Percentiles rank a stretch among this genome's conserved stretches.
These are phyloP conservation scores for Phyto melanocephala DNA, from an alignment of 2,888 invertebrate genomes.

Conservation along the genomic window DNA sequence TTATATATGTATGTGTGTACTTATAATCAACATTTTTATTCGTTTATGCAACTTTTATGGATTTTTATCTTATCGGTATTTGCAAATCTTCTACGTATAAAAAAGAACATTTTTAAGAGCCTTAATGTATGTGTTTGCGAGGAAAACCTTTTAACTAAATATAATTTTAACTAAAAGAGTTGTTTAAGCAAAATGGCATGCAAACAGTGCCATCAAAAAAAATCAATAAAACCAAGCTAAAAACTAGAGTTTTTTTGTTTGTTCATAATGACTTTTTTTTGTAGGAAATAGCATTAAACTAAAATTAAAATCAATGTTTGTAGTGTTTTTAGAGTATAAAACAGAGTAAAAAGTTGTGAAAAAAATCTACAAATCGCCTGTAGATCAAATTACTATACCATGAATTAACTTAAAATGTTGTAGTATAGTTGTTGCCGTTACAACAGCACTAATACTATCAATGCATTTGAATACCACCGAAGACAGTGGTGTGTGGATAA, in stretches of 20 bases:
- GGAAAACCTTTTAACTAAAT: slow-evolving; percentile 42
- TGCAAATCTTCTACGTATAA: slow-evolving; percentile 30
- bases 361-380: slow-evolving; percentile 43
- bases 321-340: slow-evolving; percentile 3
- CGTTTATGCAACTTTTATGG: slow-evolving; percentile 55
- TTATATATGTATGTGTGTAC: background rate
- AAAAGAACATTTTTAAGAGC: slow-evolving; percentile 26
- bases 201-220: slow-evolving; percentile 47
- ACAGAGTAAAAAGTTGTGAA: background rate
- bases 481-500: slow-evolving; percentile 5
- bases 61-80: slow-evolving; percentile 59
- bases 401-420: slow-evolving; percentile 64
- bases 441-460: slow-evolving; percentile 35
- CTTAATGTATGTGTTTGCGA: slow-evolving; percentile 20
- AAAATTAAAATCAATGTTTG: slow-evolving; percentile 49
- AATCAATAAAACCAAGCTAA: slow-evolving; percentile 43
- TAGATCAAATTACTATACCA: slow-evolving; percentile 61
- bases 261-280: background rate
- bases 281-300: slow-evolving; percentile 31
- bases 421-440: slow-evolving; percentile 43
- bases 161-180: slow-evolving; percentile 51
- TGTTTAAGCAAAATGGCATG: slow-evolving; percentile 48
- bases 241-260: background rate
- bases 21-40: slow-evolving; percentile 39
- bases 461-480: slow-evolving; percentile 3